Evolutionary conservation across 37 sponge, comb jelly and placozoan species (phyloP).

Genomic region (Geodia barretti): DNA sequence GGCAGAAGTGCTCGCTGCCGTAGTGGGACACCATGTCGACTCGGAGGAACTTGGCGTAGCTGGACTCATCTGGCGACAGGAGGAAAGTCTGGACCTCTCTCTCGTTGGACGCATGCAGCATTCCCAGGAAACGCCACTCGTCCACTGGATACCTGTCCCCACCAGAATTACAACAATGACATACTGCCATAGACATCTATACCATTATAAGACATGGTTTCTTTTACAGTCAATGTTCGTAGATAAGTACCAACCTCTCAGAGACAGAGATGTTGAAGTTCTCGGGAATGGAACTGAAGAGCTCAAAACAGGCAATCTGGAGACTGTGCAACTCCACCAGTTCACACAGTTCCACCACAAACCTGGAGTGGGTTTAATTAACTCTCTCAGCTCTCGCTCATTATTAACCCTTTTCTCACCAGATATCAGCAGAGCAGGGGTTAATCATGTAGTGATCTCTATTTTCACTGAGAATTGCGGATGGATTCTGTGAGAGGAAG

Average conservation of each 20-base stretch:
- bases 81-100: conserved; percentile 72
- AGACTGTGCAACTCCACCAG: conserved; percentile 63
- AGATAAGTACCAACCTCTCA: conserved; percentile 57
- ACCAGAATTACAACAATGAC: too few relatives aligned
- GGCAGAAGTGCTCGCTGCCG: conserved; percentile 91
- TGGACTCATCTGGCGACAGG: conserved; percentile 31
- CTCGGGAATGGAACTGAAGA: conserved; percentile 91
- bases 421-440: conserved; percentile 80
- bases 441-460: conserved; percentile 89
- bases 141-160: conserved; percentile 6
- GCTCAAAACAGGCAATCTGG: conserved; percentile 88
- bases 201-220: not conserved
- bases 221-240: not conserved
- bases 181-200: too few relatives aligned
- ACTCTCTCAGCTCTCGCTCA: too few relatives aligned
- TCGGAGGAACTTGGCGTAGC: conserved; percentile 83
- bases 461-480: conserved; percentile 82
- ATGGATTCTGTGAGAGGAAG: conserved; percentile 60
- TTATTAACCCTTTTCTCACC: conserved; percentile 16
- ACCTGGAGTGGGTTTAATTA: conserved; percentile 38
- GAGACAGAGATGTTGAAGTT: conserved; percentile 68
- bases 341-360: conserved; percentile 91
- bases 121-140: conserved; percentile 51
- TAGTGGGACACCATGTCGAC: conserved; percentile 82
- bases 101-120: conserved; percentile 63